Conservation (phyloP, 2,888 invertebrate genomes). For the Petrolisthes manimaculis region DNA sequence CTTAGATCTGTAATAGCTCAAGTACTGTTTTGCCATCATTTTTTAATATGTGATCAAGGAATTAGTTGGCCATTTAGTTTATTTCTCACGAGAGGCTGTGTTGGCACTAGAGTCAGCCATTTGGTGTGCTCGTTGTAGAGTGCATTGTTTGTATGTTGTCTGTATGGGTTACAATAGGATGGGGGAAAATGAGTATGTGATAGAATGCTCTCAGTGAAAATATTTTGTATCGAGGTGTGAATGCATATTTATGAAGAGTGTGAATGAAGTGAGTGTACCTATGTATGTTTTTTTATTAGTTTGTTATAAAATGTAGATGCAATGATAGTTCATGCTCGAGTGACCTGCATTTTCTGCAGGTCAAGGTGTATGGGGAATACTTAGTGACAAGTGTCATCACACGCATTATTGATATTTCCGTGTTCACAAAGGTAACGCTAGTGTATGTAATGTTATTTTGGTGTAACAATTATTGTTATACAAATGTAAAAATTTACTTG, state of each 20-base stretch:
- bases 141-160: conserved; percentile 42
- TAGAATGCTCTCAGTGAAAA: conserved; percentile 43
- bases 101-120: conserved; percentile 54
- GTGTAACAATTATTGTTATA: too few relatives aligned
- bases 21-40: conserved; percentile 49
- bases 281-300: conserved; percentile 26
- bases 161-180: conserved; percentile 17
- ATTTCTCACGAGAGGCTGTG: conserved; percentile 59
- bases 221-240: conserved; percentile 48
- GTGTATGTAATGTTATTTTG: neutral
- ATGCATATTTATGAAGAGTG: conserved; percentile 37
- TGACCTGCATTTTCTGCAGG: conserved; percentile 39
- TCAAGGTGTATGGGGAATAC: conserved; percentile 36
- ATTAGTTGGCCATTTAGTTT: conserved; percentile 59
- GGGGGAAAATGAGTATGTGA: conserved; percentile 18
- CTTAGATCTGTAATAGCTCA: conserved; percentile 52
- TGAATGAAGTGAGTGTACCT: neutral
- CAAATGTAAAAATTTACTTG: too few relatives aligned
- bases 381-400: conserved; percentile 21
- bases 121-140: conserved; percentile 61
- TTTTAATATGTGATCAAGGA: conserved; percentile 50
- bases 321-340: conserved; percentile 43
- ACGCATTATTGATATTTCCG: conserved; percentile 39
- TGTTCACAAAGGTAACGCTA: conserved; percentile 40
- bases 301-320: conserved; percentile 43